A percentile compares a stretch with the other conserved stretches of the same genome.
Evolutionary conservation across 64 coral and sea anemone species (phyloP).

Genomic region (Montipora foliosa): DNA sequence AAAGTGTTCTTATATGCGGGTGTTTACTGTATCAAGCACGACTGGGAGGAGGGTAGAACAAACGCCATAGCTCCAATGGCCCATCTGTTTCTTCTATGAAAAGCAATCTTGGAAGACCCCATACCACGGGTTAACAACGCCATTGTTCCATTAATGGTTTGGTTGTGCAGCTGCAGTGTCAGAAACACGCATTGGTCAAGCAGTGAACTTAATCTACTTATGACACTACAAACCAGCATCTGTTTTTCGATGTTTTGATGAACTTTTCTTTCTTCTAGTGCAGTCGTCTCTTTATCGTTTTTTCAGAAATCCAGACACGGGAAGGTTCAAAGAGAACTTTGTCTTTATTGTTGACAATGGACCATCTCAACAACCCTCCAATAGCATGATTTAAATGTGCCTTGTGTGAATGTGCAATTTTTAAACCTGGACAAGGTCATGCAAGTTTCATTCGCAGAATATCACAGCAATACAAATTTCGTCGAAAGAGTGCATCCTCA

Average conservation of each 20-base stretch:
- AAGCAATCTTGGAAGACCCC: too few species aligned
- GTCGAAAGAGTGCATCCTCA: conserved; percentile 61
- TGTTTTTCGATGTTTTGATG: conserved; percentile 45
- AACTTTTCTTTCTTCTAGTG: conserved; percentile 50
- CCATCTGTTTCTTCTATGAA: too few species aligned
- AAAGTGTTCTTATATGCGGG: too few species aligned
- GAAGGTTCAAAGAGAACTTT: conserved; percentile 48
- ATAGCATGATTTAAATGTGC: conserved; percentile 31
- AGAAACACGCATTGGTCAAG: conserved; percentile 42
- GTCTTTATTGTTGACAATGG: conserved; percentile 62
- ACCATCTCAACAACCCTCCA: conserved; percentile 52
- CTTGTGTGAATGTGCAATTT: conserved; percentile 27
- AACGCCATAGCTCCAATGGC: neutral
- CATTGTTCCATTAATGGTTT: conserved; percentile 10
- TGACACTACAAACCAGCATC: conserved; percentile 40
- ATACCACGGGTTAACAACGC: neutral
- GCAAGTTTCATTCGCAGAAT: conserved; percentile 64
- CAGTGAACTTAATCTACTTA: conserved; percentile 39
- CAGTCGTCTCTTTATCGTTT: conserved; percentile 31
- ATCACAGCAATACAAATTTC: conserved; percentile 64
- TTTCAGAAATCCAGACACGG: conserved; percentile 41
- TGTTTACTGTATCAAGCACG: too few species aligned
- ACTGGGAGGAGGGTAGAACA: neutral
- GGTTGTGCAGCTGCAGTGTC: conserved; percentile 33
- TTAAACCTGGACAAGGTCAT: conserved; percentile 36